Evolutionary conservation across 2,888 invertebrate genomes (phyloP), one percentile per base, ranked within the genome.

Genomic region (Noctua pronuba): DNA sequence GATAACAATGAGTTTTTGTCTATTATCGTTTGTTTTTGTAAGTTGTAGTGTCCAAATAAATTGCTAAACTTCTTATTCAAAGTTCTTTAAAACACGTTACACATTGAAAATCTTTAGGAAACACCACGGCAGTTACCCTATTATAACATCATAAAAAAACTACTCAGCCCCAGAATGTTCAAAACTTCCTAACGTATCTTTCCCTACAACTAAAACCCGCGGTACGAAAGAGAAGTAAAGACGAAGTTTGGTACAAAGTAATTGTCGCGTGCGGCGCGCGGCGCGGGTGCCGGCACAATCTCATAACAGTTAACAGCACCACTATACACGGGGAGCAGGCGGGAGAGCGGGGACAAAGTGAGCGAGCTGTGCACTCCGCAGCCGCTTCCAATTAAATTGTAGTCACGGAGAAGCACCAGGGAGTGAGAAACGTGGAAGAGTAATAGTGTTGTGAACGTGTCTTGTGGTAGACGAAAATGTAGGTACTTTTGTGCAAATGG

Each of bases 161-260:
- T 49, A 66, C n/a, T 65, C 28, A 67, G 7, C 35, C 11, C 8
- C 16, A 62, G 60, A 58, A 65, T 31, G 24, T 73, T 35, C 35
- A 28, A 80, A 79, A 73, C 41, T 66, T 28, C n/a, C 3, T 35
- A 80, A 79, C 16, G 41, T 49, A 28, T 49, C 35, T 13, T 35
- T 49, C 41, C 44, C 5, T 21, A 24, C 44, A 24, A 73, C 69
- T 69, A 77, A 60, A 73, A 78, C 49, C 66, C 49, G 16, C 24
- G n/a, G 28, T 44, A 41, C 46, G 58, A 62, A 70, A 52, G 28
- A 44, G n/a, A 68, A 73, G 35, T 55, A 67, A 68, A 52, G n/a
- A 79, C 46, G 3, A 73, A 78, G 68, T 66, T 83, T 67, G 71
- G 31, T 7, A 78, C 78, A 71, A 77, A 74, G 46, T 75, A 80